phyloP scores from a whole-genome alignment of 2,797 vertebrate genomes.

The Acanthopagrus latus region DNA sequence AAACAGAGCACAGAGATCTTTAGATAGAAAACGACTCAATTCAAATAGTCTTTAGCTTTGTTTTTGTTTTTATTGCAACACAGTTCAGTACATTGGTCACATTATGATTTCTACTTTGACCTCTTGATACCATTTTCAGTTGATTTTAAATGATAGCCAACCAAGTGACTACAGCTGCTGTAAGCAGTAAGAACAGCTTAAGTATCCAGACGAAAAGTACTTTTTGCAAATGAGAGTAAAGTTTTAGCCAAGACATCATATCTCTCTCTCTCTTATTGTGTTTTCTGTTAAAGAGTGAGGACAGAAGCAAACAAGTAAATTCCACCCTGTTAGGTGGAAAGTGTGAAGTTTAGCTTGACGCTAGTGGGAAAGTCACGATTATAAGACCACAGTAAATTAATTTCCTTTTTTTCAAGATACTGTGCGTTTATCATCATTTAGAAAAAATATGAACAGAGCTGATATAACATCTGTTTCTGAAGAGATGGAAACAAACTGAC shows the following conservation, averaged over 20 bases:
- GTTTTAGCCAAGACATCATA: background rate
- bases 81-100: background rate
- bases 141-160: background rate
- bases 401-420: background rate
- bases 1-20: background rate
- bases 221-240: no score
- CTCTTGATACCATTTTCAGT: background rate
- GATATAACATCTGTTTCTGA: no score
- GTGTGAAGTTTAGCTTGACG: no score
- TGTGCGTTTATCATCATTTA: background rate
- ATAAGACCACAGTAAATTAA: background rate
- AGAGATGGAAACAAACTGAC: background rate
- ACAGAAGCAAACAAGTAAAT: background rate
- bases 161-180: background rate
- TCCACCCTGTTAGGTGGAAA: no score
- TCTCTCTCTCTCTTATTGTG: no score
- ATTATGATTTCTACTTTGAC: background rate
- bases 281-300: no score
- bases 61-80: no score
- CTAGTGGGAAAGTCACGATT: no score
- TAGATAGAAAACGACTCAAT: no score
- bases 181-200: background rate
- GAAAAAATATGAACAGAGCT: background rate
- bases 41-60: no score
- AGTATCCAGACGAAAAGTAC: no score